Evolutionary conservation across 2,797 vertebrate genomes (phyloP), one percentile per base, ranked within the genome.

Genomic region (Alosa sapidissima): DNA sequence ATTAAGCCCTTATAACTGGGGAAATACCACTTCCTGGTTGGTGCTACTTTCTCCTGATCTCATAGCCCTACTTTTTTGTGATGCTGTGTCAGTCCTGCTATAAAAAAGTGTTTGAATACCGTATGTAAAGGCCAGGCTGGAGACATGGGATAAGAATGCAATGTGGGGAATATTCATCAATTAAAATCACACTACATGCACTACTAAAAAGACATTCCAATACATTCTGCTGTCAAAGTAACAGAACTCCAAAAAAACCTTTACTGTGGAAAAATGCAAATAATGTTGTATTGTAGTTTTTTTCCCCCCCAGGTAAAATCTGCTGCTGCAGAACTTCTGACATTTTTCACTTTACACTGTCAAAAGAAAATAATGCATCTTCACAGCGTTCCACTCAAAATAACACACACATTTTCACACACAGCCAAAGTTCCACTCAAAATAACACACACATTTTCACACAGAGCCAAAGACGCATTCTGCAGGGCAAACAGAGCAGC

Each of bases 341-440:
- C 36, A 75, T 75, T 75, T 75, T 41, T 75, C 68, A 75, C 10
- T 75, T 36, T 75, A 19, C 33, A 13, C 68, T 41, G 68, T 75
- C 36, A 41, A 41, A 41, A 41, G 68, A 45, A 75, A 41, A 41
- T 45, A 75, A 45, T 75, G 33, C 68, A 5, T 75, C 36, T 72
- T 75, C n/a, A 45, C 28, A 14, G 68, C 11, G 13, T 36, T 75
- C 83, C 65, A 81, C 78, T 85, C 84, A 55, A 41, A 75, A 75
- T 75, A 75, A 41, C 13, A 75, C 68, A 72, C 28, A 45, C 33
- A 75, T 75, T 75, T 75, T 75, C 68, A 41, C 65, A 72, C 33
- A 45, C 3, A 21, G 58, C 6, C 55, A 58, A 41, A 41, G 68
- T 28, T 28, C 28, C 28, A 28, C 28, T 28, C 28, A 28, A 36